Evolutionary conservation across 2,797 vertebrate genomes (phyloP).

Genomic region (Halcyon leucocephala): DNA sequence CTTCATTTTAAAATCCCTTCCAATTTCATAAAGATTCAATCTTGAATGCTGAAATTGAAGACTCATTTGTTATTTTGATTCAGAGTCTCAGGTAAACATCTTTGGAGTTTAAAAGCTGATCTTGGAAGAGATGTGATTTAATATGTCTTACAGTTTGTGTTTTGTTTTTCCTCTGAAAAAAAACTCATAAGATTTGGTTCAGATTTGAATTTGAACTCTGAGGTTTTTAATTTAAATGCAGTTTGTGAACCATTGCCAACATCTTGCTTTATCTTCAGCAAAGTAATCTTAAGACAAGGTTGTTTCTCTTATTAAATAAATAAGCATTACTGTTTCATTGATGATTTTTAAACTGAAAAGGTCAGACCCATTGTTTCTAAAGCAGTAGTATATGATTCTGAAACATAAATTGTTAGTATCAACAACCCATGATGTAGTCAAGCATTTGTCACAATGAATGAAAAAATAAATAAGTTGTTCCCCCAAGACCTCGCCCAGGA

Average conservation of each 20-base stretch:
- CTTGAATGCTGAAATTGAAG: background rate
- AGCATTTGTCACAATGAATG: background rate
- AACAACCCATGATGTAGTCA: background rate
- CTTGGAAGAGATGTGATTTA: background rate
- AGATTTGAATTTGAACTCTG: background rate
- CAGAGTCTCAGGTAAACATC: background rate
- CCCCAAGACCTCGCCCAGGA: background rate
- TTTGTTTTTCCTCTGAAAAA: background rate
- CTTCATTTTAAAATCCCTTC: background rate
- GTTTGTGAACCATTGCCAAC: background rate
- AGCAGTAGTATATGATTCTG: background rate
- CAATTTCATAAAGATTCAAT: background rate
- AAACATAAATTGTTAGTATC: background rate
- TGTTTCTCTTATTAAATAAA: background rate
- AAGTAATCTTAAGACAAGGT: background rate
- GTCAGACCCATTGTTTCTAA: slow-evolving; percentile 11
- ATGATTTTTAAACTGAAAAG: background rate
- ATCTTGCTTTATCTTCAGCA: background rate
- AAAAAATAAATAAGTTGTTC: slow-evolving; percentile 28
- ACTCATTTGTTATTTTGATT: background rate
- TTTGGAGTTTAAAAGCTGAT: background rate
- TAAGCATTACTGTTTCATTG: background rate
- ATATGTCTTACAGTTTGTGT: background rate
- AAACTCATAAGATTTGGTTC: background rate
- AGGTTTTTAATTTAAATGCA: background rate